These are phyloP conservation scores for Polypterus senegalus DNA, from an alignment of 2,113 vertebrate genomes.

Conservation along the genomic window DNA sequence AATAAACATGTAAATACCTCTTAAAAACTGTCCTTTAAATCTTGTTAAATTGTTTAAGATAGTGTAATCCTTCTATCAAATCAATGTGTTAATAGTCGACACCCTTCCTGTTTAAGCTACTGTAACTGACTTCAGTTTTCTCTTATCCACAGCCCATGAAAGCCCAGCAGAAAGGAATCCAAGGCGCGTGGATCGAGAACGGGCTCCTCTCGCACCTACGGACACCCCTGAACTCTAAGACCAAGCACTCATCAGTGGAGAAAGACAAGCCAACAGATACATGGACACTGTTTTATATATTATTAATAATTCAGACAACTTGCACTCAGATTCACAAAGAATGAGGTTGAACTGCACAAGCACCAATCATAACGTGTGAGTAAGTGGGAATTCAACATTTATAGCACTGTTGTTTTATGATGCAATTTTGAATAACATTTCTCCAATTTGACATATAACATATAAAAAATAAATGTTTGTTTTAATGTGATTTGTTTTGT, in stretches of 20 bases:
- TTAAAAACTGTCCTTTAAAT: too few species aligned
- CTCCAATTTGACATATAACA: too few species aligned
- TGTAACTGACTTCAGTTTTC: background rate
- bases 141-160: slow-evolving; percentile 50
- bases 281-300: background rate
- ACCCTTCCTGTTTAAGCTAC: too few species aligned
- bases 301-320: background rate
- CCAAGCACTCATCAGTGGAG: slow-evolving; percentile 13
- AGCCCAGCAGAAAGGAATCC: slow-evolving; percentile 34
- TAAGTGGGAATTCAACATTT: background rate
- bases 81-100: too few species aligned
- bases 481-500: too few species aligned
- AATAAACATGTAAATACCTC: too few species aligned
- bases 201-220: slow-evolving; percentile 77
- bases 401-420: background rate
- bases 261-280: slow-evolving; percentile 1
- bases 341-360: background rate
- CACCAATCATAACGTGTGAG: background rate
- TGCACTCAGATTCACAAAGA: background rate
- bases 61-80: too few species aligned
- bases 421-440: background rate
- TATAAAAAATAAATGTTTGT: too few species aligned
- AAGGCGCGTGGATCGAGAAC: slow-evolving; percentile 42
- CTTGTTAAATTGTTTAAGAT: too few species aligned
- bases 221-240: slow-evolving; percentile 80